A percentile compares a stretch with the other conserved stretches of the same genome.
These are phyloP conservation scores for Brenthis daphne DNA, from an alignment of 2,888 invertebrate genomes.

Conservation along the genomic window DNA sequence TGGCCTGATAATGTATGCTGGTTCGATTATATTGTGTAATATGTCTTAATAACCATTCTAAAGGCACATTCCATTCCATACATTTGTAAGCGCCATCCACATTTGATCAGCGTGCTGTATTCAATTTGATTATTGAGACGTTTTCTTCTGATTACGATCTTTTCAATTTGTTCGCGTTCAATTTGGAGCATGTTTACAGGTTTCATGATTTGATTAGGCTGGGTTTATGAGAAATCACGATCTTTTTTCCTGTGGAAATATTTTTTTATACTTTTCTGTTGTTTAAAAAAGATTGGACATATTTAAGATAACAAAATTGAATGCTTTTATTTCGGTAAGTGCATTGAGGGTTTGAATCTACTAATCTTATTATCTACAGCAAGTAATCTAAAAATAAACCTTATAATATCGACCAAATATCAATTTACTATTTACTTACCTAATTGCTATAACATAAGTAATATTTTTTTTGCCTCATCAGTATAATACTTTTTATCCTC, in stretches of 20 bases:
- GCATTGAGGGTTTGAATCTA: no score
- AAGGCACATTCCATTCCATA: background rate
- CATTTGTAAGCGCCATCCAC: background rate
- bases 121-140: conserved; percentile 20
- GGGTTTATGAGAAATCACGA: background rate
- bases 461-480: no score
- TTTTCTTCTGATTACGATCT: conserved; percentile 17
- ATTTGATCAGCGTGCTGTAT: conserved; percentile 13
- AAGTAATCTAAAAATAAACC: no score
- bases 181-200: conserved; percentile 14
- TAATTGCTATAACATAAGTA: no score
- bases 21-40: background rate
- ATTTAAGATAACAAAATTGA: background rate
- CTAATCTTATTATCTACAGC: no score
- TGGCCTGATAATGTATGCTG: background rate
- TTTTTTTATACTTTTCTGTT: background rate
- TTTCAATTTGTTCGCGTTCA: conserved; percentile 20
- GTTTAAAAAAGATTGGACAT: background rate
- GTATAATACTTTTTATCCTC: no score
- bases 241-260: background rate
- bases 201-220: conserved; percentile 10
- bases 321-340: no score
- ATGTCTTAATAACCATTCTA: conserved; percentile 5
- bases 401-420: no score
- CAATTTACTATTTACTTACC: no score